Evolutionary conservation across 1,140 invertebrate species (phyloP), one percentile per base, ranked within the genome.

Genomic region (Zaprionus kolodkinae): DNA sequence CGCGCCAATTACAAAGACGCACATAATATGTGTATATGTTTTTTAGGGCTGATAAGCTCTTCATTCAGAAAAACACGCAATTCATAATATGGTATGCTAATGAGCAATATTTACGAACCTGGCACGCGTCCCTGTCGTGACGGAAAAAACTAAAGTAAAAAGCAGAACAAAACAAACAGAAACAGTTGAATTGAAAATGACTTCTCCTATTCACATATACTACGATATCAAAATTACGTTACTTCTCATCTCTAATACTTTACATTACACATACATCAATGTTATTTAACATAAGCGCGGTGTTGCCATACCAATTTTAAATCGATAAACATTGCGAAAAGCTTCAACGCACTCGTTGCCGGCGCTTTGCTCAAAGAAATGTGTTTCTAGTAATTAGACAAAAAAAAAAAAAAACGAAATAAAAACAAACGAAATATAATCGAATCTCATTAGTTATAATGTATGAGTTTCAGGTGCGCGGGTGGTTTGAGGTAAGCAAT

Each of bases 401-500:
- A 50, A 63, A 54, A 6, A 50, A 63, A 54, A 6, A 13, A 10
- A 17, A 50, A 50, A 59, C 9, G 48, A 52, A 63, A 57, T 5
- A 13, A 6, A 50, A 25, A 43, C 50, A 12, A 57, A 56, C 27
- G 27, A 36, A 17, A 9, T 21, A 60, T 38, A 36, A 17, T 13
- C 30, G 33, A 80, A 76, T 80, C 38, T 72, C 54, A 57, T 12
- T 59, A 61, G 38, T 45, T 56, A 67, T 36, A 75, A 87, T 87
- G 77, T 27, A 78, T 25, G 87, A 61, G 62, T 92, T 87, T 70
- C 72, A 79, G 7, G 73, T 76, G 27, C 91, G 91, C 68, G 91
- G 91, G 55, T 92, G 91, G 91, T 92, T 91, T 71, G 91, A 92
- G 82, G 86, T 90, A 75, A 59, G 25, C 38, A 36, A 9, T n/a